A percentile compares a stretch with the other conserved stretches of the same genome.
These are phyloP conservation scores for Genyomyrus donnyi DNA, from an alignment of 2,113 vertebrate species.

Conservation along the genomic window DNA sequence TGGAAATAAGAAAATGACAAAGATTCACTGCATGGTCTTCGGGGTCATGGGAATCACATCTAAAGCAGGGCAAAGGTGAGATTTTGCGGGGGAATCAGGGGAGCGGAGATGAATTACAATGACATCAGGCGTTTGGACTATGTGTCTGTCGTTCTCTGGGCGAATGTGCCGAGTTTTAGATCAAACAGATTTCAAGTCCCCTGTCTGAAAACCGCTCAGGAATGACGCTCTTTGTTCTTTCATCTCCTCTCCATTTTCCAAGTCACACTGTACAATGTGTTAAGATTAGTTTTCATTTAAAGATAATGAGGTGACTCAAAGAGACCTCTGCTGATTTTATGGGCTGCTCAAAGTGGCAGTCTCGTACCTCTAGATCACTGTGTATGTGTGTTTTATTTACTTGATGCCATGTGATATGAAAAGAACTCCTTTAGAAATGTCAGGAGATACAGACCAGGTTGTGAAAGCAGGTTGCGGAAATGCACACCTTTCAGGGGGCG, in stretches of 20 bases:
- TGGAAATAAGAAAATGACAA: neutral
- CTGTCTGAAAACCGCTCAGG: neutral
- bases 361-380: neutral
- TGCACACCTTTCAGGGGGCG: neutral
- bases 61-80: neutral
- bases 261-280: neutral
- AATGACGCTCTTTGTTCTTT: conserved; percentile 2
- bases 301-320: neutral
- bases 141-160: neutral
- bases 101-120: neutral
- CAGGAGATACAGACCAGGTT: neutral
- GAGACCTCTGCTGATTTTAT: neutral
- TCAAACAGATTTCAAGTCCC: neutral
- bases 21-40: neutral
- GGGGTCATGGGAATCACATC: neutral
- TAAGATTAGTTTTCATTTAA: conserved; percentile 2
- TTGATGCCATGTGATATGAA: neutral
- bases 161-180: neutral
- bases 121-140: neutral
- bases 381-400: neutral
- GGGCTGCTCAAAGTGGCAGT: neutral
- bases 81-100: neutral
- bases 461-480: neutral
- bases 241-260: neutral
- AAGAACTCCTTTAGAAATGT: neutral